Conservation (phyloP, 2,888 invertebrate genomes). For the Tenodera sinensis region DNA sequence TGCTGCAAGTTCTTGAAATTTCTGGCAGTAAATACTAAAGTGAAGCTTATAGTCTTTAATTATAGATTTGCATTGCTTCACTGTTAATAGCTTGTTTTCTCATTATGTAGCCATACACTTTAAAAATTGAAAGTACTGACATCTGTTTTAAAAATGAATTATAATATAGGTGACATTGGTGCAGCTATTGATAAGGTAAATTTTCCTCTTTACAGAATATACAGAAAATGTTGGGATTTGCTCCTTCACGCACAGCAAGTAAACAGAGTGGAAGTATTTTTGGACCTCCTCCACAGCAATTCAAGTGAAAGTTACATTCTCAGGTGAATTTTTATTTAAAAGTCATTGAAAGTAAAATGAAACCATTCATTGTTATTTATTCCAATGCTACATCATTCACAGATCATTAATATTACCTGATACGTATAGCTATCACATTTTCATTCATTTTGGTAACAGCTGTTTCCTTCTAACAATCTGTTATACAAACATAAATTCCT, state of each 20-base stretch:
- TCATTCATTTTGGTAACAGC: not conserved
- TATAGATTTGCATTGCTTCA: too few relatives aligned
- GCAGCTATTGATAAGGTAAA: not conserved
- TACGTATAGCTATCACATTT: not conserved
- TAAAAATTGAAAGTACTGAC: too few relatives aligned
- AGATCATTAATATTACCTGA: not conserved
- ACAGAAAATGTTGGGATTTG: slow-evolving; percentile 94
- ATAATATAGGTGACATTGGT: not conserved
- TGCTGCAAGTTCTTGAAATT: too few relatives aligned
- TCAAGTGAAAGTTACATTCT: slow-evolving; percentile 56
- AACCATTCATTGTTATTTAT: not conserved
- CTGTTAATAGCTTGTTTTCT: too few relatives aligned
- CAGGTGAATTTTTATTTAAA: not conserved
- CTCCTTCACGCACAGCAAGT: slow-evolving; percentile 93
- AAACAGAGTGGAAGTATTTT: slow-evolving; percentile 90
- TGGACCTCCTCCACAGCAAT: slow-evolving; percentile 76
- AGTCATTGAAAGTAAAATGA: not conserved
- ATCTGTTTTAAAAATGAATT: too few relatives aligned
- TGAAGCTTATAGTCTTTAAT: too few relatives aligned
- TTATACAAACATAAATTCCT: not conserved
- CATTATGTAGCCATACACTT: too few relatives aligned
- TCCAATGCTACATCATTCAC: not conserved
- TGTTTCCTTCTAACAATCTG: not conserved
- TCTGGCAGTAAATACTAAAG: too few relatives aligned
- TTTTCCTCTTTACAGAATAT: slow-evolving; percentile 75